These are phyloP conservation scores for Halcyon chelicuti DNA, from an alignment of 2,797 vertebrate species.

Conservation along the genomic window DNA sequence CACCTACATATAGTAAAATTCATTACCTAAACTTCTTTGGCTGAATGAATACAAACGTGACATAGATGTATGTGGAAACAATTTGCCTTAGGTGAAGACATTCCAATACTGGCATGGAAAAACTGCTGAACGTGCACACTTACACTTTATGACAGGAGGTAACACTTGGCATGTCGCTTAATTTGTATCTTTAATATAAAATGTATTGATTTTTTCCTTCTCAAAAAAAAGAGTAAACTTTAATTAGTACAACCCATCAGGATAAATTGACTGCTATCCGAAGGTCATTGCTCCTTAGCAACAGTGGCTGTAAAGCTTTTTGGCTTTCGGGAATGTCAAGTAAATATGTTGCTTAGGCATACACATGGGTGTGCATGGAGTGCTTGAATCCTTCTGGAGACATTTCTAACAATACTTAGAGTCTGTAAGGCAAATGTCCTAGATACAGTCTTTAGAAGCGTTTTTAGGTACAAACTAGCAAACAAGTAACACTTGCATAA, in stretches of 20 bases:
- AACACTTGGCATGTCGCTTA: background rate
- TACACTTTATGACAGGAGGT: background rate
- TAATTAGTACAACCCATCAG: background rate
- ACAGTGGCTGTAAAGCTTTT: background rate
- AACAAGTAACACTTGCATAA: background rate
- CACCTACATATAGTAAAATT: background rate
- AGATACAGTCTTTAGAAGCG: background rate
- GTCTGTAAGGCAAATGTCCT: background rate
- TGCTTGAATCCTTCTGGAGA: background rate
- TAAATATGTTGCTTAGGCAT: background rate
- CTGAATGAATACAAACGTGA: background rate
- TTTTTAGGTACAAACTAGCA: background rate
- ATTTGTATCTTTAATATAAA: background rate
- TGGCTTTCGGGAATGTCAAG: background rate
- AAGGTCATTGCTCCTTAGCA: background rate
- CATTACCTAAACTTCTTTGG: background rate
- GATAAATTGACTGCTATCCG: background rate
- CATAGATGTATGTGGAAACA: background rate
- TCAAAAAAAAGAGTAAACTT: background rate
- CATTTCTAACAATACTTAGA: background rate
- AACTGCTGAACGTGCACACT: background rate
- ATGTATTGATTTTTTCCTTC: background rate
- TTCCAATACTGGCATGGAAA: background rate
- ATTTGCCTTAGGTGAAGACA: background rate
- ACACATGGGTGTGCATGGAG: accelerated